These are phyloP conservation scores for Hippopotamus amphibius DNA, from an alignment of 2,113 vertebrate species.

Conservation along the genomic window DNA sequence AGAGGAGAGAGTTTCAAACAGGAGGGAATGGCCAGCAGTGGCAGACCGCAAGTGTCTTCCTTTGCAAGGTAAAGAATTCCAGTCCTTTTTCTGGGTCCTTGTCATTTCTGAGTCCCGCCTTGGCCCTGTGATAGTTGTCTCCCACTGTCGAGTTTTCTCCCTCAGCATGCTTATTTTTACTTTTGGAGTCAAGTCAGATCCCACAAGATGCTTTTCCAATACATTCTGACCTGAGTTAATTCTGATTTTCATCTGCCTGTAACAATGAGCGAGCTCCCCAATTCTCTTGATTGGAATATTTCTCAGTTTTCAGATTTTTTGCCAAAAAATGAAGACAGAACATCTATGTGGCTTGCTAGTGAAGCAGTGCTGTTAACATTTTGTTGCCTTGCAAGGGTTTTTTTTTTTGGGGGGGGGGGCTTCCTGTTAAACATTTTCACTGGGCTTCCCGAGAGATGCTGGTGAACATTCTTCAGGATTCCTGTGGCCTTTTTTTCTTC, in stretches of 20 bases:
- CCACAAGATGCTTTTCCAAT: not conserved
- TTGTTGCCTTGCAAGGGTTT: not conserved
- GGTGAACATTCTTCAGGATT: conserved; percentile 25
- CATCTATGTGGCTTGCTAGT: not conserved
- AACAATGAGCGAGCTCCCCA: not conserved
- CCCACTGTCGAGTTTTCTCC: not conserved
- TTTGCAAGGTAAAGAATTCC: rapidly evolving
- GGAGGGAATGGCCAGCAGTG: not conserved
- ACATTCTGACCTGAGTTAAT: not conserved
- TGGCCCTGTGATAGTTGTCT: not conserved
- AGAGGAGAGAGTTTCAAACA: not conserved
- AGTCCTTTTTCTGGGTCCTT: not conserved
- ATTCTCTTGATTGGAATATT: not conserved
- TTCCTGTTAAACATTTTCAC: conserved; percentile 56
- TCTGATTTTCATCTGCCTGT: conserved; percentile 37
- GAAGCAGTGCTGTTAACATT: not conserved
- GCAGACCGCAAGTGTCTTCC: not conserved
- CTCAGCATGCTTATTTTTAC: not conserved
- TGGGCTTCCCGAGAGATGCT: not conserved
- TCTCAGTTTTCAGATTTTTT: conserved; percentile 22
- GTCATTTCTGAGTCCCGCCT: not conserved
- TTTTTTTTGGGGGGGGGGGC: not conserved
- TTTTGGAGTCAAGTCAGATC: conserved; percentile 13
- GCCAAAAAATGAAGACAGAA: conserved; percentile 16
- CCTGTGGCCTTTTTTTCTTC: not conserved